Evolutionary conservation across 2,113 vertebrate species (phyloP).

Genomic region (Python bivittatus): DNA sequence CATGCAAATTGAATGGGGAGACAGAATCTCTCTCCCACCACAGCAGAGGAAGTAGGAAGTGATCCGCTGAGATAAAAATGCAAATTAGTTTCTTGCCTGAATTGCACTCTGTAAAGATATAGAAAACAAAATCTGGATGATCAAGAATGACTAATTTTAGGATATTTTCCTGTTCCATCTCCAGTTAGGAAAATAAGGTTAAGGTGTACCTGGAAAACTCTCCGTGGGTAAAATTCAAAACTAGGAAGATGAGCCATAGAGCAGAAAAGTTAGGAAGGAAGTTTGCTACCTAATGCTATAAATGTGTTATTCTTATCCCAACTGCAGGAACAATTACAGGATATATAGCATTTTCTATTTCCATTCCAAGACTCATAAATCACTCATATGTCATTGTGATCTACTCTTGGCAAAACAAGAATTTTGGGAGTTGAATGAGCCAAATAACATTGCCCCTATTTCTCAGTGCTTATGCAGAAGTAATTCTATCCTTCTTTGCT

Average conservation of each 20-base stretch:
- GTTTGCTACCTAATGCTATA: not conserved
- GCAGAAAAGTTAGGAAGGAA: slow-evolving; percentile 5
- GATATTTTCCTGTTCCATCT: not conserved
- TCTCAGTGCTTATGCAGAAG: not conserved
- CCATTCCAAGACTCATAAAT: not conserved
- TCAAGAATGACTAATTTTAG: not conserved
- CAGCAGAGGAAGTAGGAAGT: not conserved
- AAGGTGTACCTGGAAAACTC: not conserved
- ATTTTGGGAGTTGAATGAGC: not conserved
- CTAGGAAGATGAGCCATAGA: not conserved
- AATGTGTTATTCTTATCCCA: not conserved
- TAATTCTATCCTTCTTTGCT: not conserved
- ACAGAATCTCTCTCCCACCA: not conserved
- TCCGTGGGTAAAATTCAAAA: not conserved
- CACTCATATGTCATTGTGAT: not conserved
- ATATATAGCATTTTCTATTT: slow-evolving; percentile 8
- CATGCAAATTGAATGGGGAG: not conserved
- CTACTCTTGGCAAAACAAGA: not conserved
- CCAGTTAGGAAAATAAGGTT: not conserved
- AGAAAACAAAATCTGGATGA: not conserved
- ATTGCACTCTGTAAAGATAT: not conserved
- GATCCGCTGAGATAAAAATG: not conserved
- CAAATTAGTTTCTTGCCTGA: not conserved
- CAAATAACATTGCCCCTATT: not conserved
- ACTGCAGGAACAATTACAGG: slow-evolving; percentile 6